A percentile compares a stretch with the other conserved stretches of the same genome.
phyloP scores from a whole-genome alignment of 2,113 vertebrate species.

The Mustela lutreola region DNA sequence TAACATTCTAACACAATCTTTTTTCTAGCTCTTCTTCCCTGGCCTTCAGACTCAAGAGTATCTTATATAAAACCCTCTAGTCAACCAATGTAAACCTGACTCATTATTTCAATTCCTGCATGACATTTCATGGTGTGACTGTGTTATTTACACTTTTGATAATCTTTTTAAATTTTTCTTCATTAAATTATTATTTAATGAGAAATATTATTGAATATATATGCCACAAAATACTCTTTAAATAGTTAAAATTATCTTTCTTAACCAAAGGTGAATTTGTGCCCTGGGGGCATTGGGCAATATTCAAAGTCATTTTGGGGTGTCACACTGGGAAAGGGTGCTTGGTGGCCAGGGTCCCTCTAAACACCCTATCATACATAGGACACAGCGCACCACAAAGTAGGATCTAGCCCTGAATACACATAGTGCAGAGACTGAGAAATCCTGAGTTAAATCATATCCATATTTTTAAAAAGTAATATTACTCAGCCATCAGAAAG shows the following conservation, averaged over 20 bases:
- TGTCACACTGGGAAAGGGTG: not conserved
- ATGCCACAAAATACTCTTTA: not conserved
- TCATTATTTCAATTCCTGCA: not conserved
- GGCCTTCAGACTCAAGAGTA: not conserved
- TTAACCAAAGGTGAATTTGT: no score
- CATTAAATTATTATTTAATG: no score
- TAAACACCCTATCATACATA: no score
- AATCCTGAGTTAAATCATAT: no score
- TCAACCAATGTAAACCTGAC: not conserved
- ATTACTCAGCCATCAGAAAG: no score
- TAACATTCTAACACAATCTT: not conserved
- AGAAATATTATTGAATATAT: not conserved
- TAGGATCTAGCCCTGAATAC: no score
- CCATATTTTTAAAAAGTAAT: no score
- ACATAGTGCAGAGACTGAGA: no score
- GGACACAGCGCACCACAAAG: no score
- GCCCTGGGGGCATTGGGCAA: not conserved
- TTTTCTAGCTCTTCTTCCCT: not conserved
- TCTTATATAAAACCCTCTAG: not conserved
- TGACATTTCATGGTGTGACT: not conserved
- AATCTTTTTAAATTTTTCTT: no score
- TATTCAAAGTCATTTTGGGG: not conserved
- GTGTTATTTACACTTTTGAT: not conserved
- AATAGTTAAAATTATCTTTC: not conserved
- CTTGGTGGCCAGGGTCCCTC: no score